These are phyloP conservation scores for Phorcus lineatus DNA, from an alignment of 2,888 invertebrate species.

Conservation along the genomic window DNA sequence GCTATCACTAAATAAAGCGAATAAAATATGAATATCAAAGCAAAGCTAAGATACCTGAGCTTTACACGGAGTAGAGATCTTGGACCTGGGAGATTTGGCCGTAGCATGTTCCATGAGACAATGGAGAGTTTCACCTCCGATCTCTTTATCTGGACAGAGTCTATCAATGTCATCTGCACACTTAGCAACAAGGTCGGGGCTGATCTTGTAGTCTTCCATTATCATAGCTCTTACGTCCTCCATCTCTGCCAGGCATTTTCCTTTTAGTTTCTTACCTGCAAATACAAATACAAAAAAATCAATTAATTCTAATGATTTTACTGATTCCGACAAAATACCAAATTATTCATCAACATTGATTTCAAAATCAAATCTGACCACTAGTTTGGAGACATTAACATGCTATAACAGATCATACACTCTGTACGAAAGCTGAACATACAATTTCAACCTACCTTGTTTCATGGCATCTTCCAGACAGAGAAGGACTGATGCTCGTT, in stretches of 20 bases:
- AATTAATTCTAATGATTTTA: too few relatives aligned
- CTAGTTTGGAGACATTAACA: too few relatives aligned
- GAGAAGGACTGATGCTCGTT: conserved; percentile 91
- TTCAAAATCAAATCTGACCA: too few relatives aligned
- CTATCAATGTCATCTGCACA: conserved; percentile 90
- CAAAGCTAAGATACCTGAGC: conserved; percentile 49
- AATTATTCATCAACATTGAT: too few relatives aligned
- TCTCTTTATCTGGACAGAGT: conserved; percentile 79
- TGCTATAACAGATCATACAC: too few relatives aligned
- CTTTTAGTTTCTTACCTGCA: conserved; percentile 52
- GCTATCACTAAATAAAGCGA: too few relatives aligned
- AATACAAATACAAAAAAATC: background rate
- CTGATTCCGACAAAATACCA: too few relatives aligned
- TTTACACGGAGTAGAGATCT: conserved; percentile 41
- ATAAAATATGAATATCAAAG: too few relatives aligned
- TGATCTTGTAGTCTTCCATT: conserved; percentile 94
- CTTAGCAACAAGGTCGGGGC: conserved; percentile 91
- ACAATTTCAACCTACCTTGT: conserved; percentile 64
- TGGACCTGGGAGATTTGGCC: background rate
- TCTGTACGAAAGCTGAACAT: too few relatives aligned
- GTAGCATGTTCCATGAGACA: conserved; percentile 94
- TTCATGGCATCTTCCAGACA: conserved; percentile 85
- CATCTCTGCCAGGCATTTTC: conserved; percentile 91
- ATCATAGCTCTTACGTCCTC: conserved; percentile 91
- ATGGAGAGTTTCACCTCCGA: conserved; percentile 93